These are phyloP conservation scores for Cheilosia vernalis DNA, from an alignment of 2,888 invertebrate species.

Conservation along the genomic window DNA sequence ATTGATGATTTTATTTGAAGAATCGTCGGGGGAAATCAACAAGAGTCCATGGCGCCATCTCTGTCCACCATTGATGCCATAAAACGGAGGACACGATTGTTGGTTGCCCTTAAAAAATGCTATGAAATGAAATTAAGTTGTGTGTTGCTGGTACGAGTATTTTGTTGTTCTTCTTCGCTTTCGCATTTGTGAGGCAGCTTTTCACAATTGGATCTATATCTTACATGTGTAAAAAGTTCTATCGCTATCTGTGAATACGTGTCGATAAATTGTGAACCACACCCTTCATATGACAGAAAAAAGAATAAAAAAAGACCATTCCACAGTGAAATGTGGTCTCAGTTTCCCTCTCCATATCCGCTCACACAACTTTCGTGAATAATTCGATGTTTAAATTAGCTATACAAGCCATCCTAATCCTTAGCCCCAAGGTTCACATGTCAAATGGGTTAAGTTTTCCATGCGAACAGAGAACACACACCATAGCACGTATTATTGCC, in stretches of 20 bases:
- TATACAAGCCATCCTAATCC: neutral
- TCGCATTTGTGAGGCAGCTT: no score
- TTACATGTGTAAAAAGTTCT: no score
- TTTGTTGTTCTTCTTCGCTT: neutral
- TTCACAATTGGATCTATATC: no score
- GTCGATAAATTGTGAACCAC: no score
- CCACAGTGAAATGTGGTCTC: no score
- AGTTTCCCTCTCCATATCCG: no score
- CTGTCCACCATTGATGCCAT: neutral
- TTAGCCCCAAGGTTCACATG: neutral
- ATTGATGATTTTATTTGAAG: conserved; percentile 4
- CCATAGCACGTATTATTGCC: neutral
- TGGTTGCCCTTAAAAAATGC: neutral
- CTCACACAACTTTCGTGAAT: neutral
- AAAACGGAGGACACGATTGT: neutral
- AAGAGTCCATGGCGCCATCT: conserved; percentile 1
- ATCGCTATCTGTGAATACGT: no score
- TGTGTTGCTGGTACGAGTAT: neutral
- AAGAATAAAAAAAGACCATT: no score
- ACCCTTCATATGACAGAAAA: no score
- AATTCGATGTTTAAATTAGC: neutral
- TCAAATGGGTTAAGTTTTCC: neutral
- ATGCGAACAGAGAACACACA: neutral
- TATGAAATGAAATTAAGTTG: neutral
- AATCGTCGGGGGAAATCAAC: conserved; percentile 7